Base-by-base conservation (phyloP, 2,113 vertebrate species). In the Mugil cephalus region DNA sequence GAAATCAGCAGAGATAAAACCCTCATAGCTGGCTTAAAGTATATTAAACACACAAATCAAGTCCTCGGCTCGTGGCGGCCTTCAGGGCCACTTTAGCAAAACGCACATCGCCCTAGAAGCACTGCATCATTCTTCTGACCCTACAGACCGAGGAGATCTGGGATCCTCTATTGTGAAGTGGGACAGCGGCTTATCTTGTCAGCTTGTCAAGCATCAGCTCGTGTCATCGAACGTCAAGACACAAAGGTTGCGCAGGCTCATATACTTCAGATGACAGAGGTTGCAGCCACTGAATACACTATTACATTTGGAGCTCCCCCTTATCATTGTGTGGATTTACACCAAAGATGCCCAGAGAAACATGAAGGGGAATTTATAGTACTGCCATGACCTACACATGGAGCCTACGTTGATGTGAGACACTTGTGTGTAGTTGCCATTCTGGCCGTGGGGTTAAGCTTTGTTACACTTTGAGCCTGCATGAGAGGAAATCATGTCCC, bases 1-100 rank as follows among this genome's bases (percentile, higher is more conserved):
- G 78, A 30, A 69, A 46, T 54, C 30, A 53, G 21, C 7, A 42
- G n/a, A 21, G 12, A 58, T 53, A 7, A 63, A 64, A 58, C 21
- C 53, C 5, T 35, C 11, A 45, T 30, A n/a, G 12, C 4, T 0
- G 36, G 10, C 78, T 45, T 43, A 45, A 54, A 21, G 40, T 35
- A 42, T 36, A 45, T 39, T 10, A 48, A 56, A 24, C 17, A 36
- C 62, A 48, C 35, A 73, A 59, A 73, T 19, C 17, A 45, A 46
- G 17, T 45, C 39, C 18, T 39, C 40, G 11, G 56, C 18, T 50
- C 21, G 52, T 59, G 9, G 24, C 0, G 0, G 46, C 30, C 18
- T 36, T n/a, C 9, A 8, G 47, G 60, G 59, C 7, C 5, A 7
- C 35, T 68, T 62, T 36, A 14, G 10, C 12, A 19, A 7, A 50